Conservation (phyloP, 2,113 vertebrate species). For the Psittacara wagleri region DNA sequence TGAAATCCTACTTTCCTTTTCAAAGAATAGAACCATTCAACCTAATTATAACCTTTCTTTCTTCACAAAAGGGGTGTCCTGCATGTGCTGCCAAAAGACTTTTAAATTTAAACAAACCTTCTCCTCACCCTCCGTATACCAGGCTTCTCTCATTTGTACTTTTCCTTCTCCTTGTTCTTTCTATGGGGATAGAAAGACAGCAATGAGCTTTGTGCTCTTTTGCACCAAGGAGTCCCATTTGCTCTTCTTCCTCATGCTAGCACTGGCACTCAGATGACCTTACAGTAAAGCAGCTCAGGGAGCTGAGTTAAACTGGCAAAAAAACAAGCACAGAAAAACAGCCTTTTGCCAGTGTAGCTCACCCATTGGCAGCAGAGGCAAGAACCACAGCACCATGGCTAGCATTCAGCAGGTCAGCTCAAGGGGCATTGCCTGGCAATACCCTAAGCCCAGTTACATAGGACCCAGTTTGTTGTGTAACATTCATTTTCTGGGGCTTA, state of each 20-base stretch:
- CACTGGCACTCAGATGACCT: background rate
- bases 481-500: background rate
- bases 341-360: background rate
- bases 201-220: rapidly evolving
- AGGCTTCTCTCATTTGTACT: background rate
- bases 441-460: background rate
- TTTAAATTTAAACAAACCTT: background rate
- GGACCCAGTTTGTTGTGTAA: slow-evolving; percentile 4
- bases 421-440: background rate
- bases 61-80: background rate
- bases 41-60: background rate
- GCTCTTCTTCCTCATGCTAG: background rate
- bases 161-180: background rate
- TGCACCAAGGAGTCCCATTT: background rate
- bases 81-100: background rate
- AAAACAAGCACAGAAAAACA: background rate
- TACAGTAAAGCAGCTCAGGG: background rate
- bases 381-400: background rate
- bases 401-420: background rate
- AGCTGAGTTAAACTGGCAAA: background rate
- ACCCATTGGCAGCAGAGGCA: background rate
- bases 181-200: background rate
- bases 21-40: background rate
- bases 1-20: background rate
- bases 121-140: rapidly evolving